These are phyloP conservation scores for Drosophila meridionalis DNA, from an alignment of 2,888 invertebrate genomes.

Conservation along the genomic window DNA sequence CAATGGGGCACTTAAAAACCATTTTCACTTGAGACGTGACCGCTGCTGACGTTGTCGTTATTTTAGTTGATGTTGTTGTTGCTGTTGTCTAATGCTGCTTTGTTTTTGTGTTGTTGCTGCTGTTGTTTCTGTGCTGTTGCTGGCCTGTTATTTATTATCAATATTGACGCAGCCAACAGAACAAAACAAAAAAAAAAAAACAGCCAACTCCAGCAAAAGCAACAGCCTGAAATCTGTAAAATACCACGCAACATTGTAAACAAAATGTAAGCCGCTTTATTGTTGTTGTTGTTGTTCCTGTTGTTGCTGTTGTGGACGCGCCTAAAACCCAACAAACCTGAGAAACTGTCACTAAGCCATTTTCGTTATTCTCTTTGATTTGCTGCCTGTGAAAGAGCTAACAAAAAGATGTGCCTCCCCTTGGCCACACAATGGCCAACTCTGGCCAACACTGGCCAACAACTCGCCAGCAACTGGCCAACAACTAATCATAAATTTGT, in stretches of 20 bases:
- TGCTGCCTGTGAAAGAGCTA: conserved; percentile 38
- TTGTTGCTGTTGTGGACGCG: conserved; percentile 54
- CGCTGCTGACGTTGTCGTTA: conserved; percentile 62
- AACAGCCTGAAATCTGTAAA: conserved; percentile 64
- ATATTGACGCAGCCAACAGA: conserved; percentile 72
- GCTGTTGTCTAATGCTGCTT: conserved; percentile 44
- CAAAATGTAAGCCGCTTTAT: conserved; percentile 78
- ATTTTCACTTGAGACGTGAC: conserved; percentile 80
- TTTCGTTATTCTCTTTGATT: conserved; percentile 59
- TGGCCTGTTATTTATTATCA: conserved; percentile 76
- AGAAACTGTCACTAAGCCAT: conserved; percentile 70
- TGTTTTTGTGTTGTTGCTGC: conserved; percentile 50
- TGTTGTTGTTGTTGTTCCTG: conserved; percentile 27
- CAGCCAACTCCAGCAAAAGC: conserved; percentile 12
- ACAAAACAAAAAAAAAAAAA: conserved; percentile 12
- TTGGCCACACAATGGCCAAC: conserved; percentile 35
- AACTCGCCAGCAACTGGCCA: conserved; percentile 13
- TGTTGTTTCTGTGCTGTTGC: conserved; percentile 33
- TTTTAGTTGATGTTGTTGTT: conserved; percentile 35
- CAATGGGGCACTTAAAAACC: conserved; percentile 77
- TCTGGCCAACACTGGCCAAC: background rate
- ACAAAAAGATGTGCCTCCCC: conserved; percentile 30
- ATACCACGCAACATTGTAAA: conserved; percentile 81
- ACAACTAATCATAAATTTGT: conserved; percentile 79
- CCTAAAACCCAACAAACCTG: conserved; percentile 58